A percentile compares a stretch with the other conserved stretches of the same genome.
These are phyloP conservation scores for Zonotrichia leucophrys DNA, from an alignment of 2,113 vertebrate species.

Conservation along the genomic window DNA sequence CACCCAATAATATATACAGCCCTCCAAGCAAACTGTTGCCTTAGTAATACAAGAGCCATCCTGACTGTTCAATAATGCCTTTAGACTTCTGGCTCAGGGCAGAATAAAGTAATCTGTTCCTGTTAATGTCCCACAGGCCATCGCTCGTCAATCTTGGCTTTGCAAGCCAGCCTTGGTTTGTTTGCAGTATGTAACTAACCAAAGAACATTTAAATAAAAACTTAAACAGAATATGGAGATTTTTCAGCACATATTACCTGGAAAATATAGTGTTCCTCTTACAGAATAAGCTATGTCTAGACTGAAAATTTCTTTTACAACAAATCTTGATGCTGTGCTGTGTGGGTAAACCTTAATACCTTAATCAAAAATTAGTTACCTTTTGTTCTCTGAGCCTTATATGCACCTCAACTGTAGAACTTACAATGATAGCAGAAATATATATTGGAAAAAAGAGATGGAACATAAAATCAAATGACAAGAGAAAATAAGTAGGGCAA, in stretches of 20 bases:
- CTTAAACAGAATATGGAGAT: background rate
- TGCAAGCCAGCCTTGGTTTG: background rate
- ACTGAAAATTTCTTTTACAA: background rate
- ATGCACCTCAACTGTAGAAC: background rate
- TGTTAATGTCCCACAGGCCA: background rate
- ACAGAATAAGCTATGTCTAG: background rate
- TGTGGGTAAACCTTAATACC: background rate
- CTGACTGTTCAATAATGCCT: background rate
- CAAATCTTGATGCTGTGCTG: background rate
- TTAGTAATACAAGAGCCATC: background rate
- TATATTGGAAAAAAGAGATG: background rate
- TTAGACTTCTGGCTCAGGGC: background rate
- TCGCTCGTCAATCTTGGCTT: background rate
- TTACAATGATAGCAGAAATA: background rate
- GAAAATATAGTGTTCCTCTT: background rate
- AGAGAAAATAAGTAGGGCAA: background rate
- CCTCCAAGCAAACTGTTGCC: constrained; percentile 32
- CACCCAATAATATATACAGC: background rate
- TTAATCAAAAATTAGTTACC: background rate
- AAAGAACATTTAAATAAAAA: background rate
- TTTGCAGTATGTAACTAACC: background rate
- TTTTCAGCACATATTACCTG: background rate
- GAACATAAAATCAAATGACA: background rate
- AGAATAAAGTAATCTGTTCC: background rate
- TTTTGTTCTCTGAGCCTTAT: background rate